These are phyloP conservation scores for Toxotes chatareus DNA, from an alignment of 2,113 vertebrate species.

Conservation along the genomic window DNA sequence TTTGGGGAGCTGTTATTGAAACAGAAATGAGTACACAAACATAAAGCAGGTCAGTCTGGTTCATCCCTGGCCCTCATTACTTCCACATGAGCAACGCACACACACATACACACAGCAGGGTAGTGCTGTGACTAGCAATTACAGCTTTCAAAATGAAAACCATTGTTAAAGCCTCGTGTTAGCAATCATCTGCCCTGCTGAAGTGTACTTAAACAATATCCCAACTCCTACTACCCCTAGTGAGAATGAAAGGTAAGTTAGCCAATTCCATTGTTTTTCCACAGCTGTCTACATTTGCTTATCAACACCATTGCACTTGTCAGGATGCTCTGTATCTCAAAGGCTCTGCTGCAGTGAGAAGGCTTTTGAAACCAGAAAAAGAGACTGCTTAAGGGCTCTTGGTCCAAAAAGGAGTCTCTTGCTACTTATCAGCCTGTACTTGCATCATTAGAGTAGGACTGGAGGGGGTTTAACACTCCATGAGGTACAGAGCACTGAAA, in stretches of 20 bases:
- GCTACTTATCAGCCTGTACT: constrained; percentile 39
- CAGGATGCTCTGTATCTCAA: constrained; percentile 6
- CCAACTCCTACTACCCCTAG: not conserved
- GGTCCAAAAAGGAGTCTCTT: constrained; percentile 27
- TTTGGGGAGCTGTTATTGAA: not conserved
- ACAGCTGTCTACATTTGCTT: constrained; percentile 4
- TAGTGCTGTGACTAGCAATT: not conserved
- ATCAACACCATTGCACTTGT: constrained; percentile 22
- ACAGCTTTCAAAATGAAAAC: constrained; percentile 5
- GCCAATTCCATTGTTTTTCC: constrained; percentile 20
- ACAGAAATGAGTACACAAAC: not conserved
- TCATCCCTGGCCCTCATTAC: not conserved
- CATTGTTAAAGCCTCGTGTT: not conserved
- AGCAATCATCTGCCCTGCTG: not conserved
- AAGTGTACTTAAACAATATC: constrained; percentile 4
- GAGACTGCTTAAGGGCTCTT: constrained; percentile 3
- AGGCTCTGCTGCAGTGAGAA: constrained; percentile 9
- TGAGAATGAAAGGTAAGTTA: constrained; percentile 4
- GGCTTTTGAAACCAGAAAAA: constrained; percentile 23
- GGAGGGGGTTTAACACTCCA: not conserved
- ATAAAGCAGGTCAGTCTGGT: constrained; percentile 10
- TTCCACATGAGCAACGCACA: not conserved
- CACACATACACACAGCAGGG: not conserved
- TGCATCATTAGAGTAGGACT: constrained; percentile 52
- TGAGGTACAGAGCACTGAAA: constrained; percentile 6